Evolutionary conservation across 2,888 invertebrate genomes (phyloP), one percentile per base, ranked within the genome.

Genomic region (Trissolcus japonicus): DNA sequence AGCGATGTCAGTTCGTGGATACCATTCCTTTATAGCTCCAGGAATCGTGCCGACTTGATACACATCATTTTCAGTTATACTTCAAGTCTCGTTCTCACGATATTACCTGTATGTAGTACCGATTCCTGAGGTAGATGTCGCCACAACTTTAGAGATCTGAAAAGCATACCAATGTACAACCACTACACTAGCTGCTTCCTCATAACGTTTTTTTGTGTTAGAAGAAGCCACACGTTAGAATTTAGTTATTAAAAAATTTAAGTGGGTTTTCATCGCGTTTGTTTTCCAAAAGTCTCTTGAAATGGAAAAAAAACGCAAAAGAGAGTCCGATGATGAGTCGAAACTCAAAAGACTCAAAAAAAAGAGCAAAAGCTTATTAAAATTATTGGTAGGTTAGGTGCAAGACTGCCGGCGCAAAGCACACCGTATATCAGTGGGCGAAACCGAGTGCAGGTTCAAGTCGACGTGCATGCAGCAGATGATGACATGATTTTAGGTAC

Each of bases 71-170:
- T 13, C 1, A 13, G 11, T 41, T 48, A 48, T 48, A 48, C 14
- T 14, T 6, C 13, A 50, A 51, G 51, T 51, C 51, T 51, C 50
- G 60, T 60, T 60, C 60, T 50, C 48, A 60, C 60, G 50, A 60
- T 51, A 60, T 51, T 6, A 60, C 50, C 7, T 50, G 60, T 60
- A 60, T 50, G 60, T 60, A 60, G 50, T 60, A 35, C 60, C 50
- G 60, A 60, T 60, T 60, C 50, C 29, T 60, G 48, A 60, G 60
- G 60, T 60, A 60, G 60, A 60, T 50, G 60, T 60, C 60, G 50
- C 60, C 60, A 60, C 48, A 60, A 60, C 16, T n/a, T 60, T 4
- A 60, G 60, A 61, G 61, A 40, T 35, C 14, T 50, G 11, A 61
- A n/a, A 61, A 16, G 35, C 16, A 9, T 6, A 6, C 40, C 40